These are phyloP conservation scores for Xylocampa areola DNA, from an alignment of 2,888 invertebrate species.

Conservation along the genomic window DNA sequence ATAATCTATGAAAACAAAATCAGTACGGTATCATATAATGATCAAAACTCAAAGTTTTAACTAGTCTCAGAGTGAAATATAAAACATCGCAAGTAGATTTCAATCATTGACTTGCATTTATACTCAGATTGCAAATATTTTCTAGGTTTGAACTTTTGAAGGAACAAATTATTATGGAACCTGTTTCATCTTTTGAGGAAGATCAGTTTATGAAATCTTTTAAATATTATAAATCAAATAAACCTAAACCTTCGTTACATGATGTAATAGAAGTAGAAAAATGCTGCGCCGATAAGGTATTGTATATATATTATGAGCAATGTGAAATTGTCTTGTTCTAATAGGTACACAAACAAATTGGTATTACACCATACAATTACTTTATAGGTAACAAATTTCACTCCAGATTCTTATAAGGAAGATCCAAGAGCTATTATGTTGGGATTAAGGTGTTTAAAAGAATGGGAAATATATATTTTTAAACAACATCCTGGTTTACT, in stretches of 20 bases:
- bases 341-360: too few relatives aligned
- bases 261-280: constrained; percentile 90
- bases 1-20: too few relatives aligned
- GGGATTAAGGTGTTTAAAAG: constrained; percentile 68
- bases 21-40: too few relatives aligned
- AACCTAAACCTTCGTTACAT: constrained; percentile 91
- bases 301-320: neutral
- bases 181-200: constrained; percentile 22
- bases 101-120: too few relatives aligned
- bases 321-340: too few relatives aligned
- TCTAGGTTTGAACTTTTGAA: too few relatives aligned
- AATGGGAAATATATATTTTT: constrained; percentile 92
- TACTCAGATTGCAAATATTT: too few relatives aligned
- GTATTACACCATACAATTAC: neutral
- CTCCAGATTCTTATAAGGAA: constrained; percentile 35
- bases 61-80: too few relatives aligned
- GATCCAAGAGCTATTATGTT: constrained; percentile 69
- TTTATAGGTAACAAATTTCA: constrained; percentile 42
- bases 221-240: constrained; percentile 94
- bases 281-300: constrained; percentile 25
- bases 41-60: too few relatives aligned
- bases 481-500: constrained; percentile 92
- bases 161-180: too few relatives aligned
- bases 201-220: constrained; percentile 92
- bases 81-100: too few relatives aligned